Base-by-base conservation (phyloP, 2,888 invertebrate species). In the Pachymerium ferrugineum region DNA sequence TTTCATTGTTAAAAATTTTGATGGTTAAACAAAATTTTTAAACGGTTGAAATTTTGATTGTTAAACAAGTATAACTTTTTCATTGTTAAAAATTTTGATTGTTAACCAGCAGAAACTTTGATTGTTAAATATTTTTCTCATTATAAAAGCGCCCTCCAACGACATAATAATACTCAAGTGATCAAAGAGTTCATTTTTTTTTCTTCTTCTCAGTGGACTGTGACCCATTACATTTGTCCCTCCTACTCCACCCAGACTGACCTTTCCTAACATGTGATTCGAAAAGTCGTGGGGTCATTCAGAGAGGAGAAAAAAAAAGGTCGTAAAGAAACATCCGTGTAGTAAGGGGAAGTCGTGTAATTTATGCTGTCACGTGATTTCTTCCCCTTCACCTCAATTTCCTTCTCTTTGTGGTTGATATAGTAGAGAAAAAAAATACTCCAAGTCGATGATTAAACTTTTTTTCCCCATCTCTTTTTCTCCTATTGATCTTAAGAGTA, bases 331-430 rank as follows among this genome's bases (percentile, higher is more conserved):
- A 54, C 54, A 54, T 54, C 54, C 54, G 22, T 54, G 22, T 54
- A n/a, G n/a, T n/a, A 28, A 54, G 54, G 54, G 54, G 54, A 54
- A 54, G 54, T 54, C 54, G 54, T 25, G 54, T 54, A 54, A 54
- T 54, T 54, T 54, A 54, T 54, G 28, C 28, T 22, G 28, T 54
- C 54, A 54, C 12, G 54, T 54, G 54, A 54, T 54, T 54, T 54
- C 54, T 25, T 25, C 25, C 54, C 28, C 22, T 25, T 25, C 25
- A 22, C 28, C 22, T 8, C 54, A 25, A 54, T 54, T 54, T 54
- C 54, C 54, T 54, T 22, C 54, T 54, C 25, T 25, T 54, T 54
- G 54, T 54, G n/a, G n/a, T n/a, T n/a, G n/a, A n/a, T n/a, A n/a
- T n/a, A n/a, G n/a, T n/a, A n/a, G n/a, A n/a, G n/a, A n/a, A n/a